phyloP scores from a whole-genome alignment of 2,888 invertebrate species.

The Cheilosia vernalis region DNA sequence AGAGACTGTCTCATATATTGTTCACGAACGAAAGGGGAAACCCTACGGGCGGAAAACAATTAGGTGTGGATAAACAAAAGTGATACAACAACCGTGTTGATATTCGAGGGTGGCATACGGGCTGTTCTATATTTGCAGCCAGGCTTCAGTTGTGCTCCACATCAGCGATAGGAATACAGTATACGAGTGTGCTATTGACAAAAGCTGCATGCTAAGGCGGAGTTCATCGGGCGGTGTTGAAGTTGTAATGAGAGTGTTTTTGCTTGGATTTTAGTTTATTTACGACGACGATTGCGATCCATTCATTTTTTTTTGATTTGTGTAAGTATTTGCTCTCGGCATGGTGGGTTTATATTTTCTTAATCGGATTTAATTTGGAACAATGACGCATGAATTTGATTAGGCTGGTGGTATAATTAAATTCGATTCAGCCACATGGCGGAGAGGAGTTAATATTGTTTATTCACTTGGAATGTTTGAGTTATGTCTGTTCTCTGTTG shows the following conservation, averaged over 20 bases:
- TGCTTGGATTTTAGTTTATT: conserved; percentile 45
- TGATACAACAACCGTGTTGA: conserved; percentile 40
- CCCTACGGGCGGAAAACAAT: conserved; percentile 58
- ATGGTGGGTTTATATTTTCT: conserved; percentile 6
- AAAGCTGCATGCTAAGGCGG: neutral
- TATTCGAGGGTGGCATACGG: conserved; percentile 4
- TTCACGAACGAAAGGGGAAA: neutral
- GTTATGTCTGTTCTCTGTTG: neutral
- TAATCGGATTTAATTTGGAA: conserved; percentile 31
- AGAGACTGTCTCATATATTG: neutral
- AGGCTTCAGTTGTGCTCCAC: conserved; percentile 8
- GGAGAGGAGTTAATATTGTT: neutral
- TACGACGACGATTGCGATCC: conserved; percentile 38
- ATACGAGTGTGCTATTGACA: neutral
- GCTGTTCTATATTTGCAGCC: conserved; percentile 8
- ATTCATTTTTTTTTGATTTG: conserved; percentile 36
- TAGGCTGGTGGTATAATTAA: neutral
- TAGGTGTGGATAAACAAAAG: conserved; percentile 69
- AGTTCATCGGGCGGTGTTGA: conserved; percentile 28
- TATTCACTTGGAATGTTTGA: neutral
- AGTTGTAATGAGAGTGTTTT: conserved; percentile 55
- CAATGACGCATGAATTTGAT: conserved; percentile 1
- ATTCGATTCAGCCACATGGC: neutral
- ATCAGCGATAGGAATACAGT: neutral
- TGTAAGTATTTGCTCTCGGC: neutral